Base-by-base conservation (phyloP, 2,888 invertebrate genomes). In the Hirtodrosophila duncani region DNA sequence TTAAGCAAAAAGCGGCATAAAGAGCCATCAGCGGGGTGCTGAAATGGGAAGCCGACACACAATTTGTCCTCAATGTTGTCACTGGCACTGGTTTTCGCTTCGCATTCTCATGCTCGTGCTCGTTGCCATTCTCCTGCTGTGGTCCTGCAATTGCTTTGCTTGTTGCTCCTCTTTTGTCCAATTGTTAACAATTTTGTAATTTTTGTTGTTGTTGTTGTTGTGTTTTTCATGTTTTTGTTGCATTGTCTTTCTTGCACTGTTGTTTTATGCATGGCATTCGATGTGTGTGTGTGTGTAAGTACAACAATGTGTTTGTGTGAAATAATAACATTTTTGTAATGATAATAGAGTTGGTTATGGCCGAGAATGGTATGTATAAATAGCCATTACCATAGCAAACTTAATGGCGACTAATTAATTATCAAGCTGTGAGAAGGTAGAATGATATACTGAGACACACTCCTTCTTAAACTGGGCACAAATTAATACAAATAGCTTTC, bases 311-410 rank as follows among this genome's bases (percentile, higher is more conserved):
- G 34, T 39, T 38, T 38, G 45, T 36, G 44, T 31, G 34, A 59
- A 63, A 51, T 64, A 72, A 78, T 68, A 72, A 53, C 66, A 78
- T 81, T 81, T 72, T 59, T 69, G 49, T 68, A 77, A 80, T 77
- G 59, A 72, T n/a, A n/a, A n/a, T n/a, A n/a, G n/a, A n/a, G n/a
- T n/a, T n/a, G n/a, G n/a, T n/a, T n/a, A n/a, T n/a, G n/a, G n/a
- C n/a, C n/a, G n/a, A n/a, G n/a, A n/a, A n/a, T n/a, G n/a, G n/a
- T n/a, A n/a, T n/a, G n/a, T n/a, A n/a, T n/a, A n/a, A n/a, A n/a
- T n/a, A n/a, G n/a, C n/a, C n/a, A n/a, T n/a, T n/a, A n/a, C n/a
- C n/a, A n/a, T n/a, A n/a, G n/a, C n/a, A n/a, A n/a, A n/a, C n/a
- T n/a, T n/a, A n/a, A n/a, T n/a, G n/a, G n/a, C n/a, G n/a, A n/a